A percentile compares a stretch with the other conserved stretches of the same genome.
phyloP scores from a whole-genome alignment of 2,113 vertebrate genomes.

The Sturnira hondurensis region DNA sequence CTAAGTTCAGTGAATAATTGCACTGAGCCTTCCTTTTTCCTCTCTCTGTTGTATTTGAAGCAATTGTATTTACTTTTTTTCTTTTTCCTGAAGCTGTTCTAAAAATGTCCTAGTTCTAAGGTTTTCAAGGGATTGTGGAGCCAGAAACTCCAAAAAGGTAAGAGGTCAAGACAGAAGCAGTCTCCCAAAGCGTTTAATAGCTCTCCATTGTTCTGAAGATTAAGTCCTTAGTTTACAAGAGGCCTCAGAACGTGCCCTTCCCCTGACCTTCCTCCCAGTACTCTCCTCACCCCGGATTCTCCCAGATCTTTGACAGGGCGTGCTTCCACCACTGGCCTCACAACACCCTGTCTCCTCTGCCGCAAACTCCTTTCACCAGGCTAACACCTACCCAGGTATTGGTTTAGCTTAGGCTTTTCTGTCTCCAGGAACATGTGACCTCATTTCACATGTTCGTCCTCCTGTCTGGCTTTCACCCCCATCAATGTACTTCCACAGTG shows the following conservation, averaged over 20 bases:
- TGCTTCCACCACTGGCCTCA: background rate
- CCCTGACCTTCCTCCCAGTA: background rate
- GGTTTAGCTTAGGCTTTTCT: background rate
- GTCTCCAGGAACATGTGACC: background rate
- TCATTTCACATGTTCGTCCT: no score
- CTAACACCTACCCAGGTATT: background rate
- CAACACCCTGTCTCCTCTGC: background rate
- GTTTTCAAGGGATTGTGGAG: background rate
- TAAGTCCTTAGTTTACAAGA: background rate
- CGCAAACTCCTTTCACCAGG: background rate
- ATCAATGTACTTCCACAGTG: background rate
- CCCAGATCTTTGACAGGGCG: background rate
- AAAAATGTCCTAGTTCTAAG: background rate
- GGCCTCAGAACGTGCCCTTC: background rate
- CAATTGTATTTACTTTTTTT: background rate
- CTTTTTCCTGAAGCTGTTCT: background rate
- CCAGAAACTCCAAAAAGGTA: background rate
- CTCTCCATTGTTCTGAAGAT: background rate
- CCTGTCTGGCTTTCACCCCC: accelerated
- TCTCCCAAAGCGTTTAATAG: background rate
- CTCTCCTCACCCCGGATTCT: background rate
- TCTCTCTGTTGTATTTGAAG: background rate
- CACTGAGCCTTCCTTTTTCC: background rate
- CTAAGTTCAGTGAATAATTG: background rate
- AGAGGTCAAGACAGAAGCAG: background rate